Evolutionary conservation across 2,888 invertebrate species (phyloP).

Genomic region (Suillia variegata): DNA sequence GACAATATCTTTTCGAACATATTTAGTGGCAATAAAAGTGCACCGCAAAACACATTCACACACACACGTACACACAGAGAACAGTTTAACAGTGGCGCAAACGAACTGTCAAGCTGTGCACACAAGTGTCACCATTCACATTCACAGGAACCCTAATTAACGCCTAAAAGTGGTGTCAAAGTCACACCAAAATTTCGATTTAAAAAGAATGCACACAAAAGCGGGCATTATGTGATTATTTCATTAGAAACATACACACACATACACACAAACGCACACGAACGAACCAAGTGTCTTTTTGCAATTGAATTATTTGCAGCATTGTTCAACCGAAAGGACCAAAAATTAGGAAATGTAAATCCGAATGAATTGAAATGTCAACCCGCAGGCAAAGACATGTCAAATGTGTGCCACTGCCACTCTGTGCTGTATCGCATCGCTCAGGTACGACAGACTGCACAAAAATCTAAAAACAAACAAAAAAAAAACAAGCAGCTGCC

Average conservation of each 20-base stretch:
- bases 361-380: background rate
- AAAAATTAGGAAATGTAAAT: background rate
- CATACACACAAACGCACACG: background rate
- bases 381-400: background rate
- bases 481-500: background rate
- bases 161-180: constrained; percentile 34
- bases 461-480: background rate
- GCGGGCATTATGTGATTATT: background rate
- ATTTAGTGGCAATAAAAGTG: too few relatives aligned
- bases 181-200: constrained; percentile 22
- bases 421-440: background rate
- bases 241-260: background rate
- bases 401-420: background rate
- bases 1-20: too few relatives aligned
- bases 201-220: background rate
- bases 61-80: too few relatives aligned
- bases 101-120: constrained; percentile 28
- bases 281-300: background rate
- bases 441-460: too few relatives aligned
- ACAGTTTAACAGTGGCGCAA: constrained; percentile 12
- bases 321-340: background rate
- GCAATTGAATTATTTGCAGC: background rate
- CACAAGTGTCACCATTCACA: constrained; percentile 27
- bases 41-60: too few relatives aligned
- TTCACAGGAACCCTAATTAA: constrained; percentile 28